Conservation (phyloP, 2,888 invertebrate species). For the Macropis europaea region DNA sequence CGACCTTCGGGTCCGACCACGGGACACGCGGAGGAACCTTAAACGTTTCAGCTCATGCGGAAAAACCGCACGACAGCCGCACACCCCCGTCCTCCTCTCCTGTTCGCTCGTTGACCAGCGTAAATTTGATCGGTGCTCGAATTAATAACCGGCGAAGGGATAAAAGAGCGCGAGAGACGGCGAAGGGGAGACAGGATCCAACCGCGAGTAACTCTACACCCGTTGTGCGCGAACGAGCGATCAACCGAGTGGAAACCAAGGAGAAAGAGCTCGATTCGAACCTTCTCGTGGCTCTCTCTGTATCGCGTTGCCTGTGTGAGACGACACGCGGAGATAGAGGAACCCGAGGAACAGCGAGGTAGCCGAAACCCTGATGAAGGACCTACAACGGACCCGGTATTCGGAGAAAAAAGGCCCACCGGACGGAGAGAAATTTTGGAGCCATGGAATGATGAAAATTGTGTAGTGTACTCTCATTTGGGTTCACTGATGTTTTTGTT, state of each 20-base stretch:
- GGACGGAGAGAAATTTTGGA: neutral
- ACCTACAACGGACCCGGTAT: too few species aligned
- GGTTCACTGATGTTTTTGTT: too few species aligned
- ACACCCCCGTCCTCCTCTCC: neutral
- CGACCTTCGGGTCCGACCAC: conserved; percentile 9
- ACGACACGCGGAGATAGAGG: conserved; percentile 18
- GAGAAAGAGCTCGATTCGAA: conserved; percentile 51
- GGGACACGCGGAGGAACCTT: conserved; percentile 47
- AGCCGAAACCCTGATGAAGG: neutral
- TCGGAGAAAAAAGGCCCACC: too few species aligned
- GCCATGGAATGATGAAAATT: too few species aligned
- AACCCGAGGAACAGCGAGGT: neutral
- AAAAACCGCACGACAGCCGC: conserved; percentile 56
- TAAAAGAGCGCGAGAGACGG: conserved; percentile 43
- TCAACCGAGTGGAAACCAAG: conserved; percentile 73
- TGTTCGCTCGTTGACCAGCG: conserved; percentile 40
- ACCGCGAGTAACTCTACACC: conserved; percentile 75
- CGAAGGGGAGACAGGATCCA: conserved; percentile 37
- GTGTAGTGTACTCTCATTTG: too few species aligned
- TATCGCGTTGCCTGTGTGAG: conserved; percentile 68
- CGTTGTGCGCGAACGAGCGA: conserved; percentile 69
- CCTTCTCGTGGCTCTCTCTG: conserved; percentile 50
- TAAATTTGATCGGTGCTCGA: conserved; percentile 70
- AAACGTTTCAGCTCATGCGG: conserved; percentile 57
- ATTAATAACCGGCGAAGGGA: conserved; percentile 63